A percentile compares a stretch with the other conserved stretches of the same genome.
Conservation (phyloP, 1,140 invertebrate species). For the Eumeta japonica region DNA sequence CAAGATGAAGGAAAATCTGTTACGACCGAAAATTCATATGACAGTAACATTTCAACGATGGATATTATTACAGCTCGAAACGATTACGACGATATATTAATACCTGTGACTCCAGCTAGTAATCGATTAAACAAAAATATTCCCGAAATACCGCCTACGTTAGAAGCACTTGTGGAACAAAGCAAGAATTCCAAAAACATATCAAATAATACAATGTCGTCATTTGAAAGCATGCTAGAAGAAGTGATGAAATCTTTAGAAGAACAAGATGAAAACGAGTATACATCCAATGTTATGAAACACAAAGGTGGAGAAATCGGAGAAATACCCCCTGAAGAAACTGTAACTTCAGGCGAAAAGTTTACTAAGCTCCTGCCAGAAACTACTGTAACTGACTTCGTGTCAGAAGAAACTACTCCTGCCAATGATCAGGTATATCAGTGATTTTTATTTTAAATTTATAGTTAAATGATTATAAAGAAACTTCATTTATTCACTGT, state of each 20-base stretch:
- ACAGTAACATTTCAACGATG: conserved; percentile 22
- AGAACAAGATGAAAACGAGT: conserved; percentile 55
- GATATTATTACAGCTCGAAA: conserved; percentile 54
- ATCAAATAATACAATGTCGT: conserved; percentile 34
- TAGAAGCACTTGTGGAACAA: conserved; percentile 47
- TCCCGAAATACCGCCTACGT: conserved; percentile 43
- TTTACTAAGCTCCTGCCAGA: conserved; percentile 21
- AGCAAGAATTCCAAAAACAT: conserved; percentile 40
- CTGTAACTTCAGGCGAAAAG: conserved; percentile 37
- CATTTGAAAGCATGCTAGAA: conserved; percentile 55
- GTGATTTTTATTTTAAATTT: background rate
- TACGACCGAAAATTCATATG: conserved; percentile 21
- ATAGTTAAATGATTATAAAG: too few relatives aligned
- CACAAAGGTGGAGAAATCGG: conserved; percentile 56
- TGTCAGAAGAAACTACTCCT: conserved; percentile 17
- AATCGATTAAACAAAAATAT: conserved; percentile 39
- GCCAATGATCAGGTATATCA: conserved; percentile 35
- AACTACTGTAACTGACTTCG: conserved; percentile 17
- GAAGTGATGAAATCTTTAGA: conserved; percentile 57
- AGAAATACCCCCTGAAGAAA: conserved; percentile 49
- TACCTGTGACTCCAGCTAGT: conserved; percentile 48
- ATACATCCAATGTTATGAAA: conserved; percentile 48
- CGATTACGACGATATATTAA: conserved; percentile 47
- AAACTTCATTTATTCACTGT: too few relatives aligned
- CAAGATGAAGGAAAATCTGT: conserved; percentile 35